Percentiles rank a stretch among this genome's conserved stretches.
Conservation (phyloP, 2,797 vertebrate genomes). For the Ispidina lecontei region DNA sequence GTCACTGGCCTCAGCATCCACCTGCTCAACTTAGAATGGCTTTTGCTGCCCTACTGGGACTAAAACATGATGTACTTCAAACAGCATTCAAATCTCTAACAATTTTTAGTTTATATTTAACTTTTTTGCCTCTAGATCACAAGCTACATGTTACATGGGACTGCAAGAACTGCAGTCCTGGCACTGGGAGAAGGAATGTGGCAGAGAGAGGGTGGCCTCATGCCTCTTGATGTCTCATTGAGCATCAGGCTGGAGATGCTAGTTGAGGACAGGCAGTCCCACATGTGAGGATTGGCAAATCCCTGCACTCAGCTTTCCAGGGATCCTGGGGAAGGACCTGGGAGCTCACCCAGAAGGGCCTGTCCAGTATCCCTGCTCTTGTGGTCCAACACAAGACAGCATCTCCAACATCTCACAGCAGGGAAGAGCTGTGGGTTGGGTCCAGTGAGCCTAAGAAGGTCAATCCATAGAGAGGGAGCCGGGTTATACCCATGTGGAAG, state of each 20-base stretch:
- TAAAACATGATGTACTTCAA: accelerated
- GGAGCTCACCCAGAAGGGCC: neutral
- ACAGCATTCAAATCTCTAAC: accelerated
- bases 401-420: neutral
- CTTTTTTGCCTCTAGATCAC: neutral
- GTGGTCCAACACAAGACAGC: too few relatives aligned
- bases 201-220: neutral
- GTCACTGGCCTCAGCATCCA: neutral
- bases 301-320: accelerated
- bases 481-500: accelerated
- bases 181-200: accelerated
- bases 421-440: neutral
- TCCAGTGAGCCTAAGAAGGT: accelerated
- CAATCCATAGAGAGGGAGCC: accelerated
- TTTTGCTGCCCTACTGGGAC: neutral
- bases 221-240: accelerated
- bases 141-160: neutral
- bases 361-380: accelerated
- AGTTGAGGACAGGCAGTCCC: neutral
- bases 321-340: neutral
- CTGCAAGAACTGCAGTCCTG: neutral
- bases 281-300: accelerated
- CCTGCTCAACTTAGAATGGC: neutral
- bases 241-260: neutral
- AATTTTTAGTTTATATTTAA: neutral